Conservation (phyloP, 2,797 vertebrate genomes). For the Eulemur rubriventer region DNA sequence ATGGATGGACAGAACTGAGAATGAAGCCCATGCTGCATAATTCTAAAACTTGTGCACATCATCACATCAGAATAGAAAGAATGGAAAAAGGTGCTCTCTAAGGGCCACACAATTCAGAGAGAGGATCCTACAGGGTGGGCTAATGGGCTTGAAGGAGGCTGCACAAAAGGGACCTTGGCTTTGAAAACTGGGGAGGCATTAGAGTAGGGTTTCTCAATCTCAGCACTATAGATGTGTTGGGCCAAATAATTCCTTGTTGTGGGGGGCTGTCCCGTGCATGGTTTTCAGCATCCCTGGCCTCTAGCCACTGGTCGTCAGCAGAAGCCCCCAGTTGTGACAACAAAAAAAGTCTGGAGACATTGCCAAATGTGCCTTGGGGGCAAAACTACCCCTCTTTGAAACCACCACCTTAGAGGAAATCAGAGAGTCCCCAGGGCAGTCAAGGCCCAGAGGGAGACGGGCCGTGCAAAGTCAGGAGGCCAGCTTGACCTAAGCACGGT, state of each 20-base stretch:
- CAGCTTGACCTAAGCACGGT: not conserved
- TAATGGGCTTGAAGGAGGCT: not conserved
- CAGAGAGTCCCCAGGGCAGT: not conserved
- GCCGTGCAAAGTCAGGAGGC: not conserved
- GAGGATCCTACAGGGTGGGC: no score
- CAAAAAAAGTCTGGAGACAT: not conserved
- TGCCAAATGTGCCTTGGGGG: not conserved
- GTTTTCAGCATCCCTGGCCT: not conserved
- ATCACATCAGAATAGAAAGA: not conserved
- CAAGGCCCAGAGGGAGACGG: not conserved
- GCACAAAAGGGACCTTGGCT: not conserved
- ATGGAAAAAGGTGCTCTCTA: not conserved
- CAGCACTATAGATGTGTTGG: not conserved
- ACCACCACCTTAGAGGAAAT: not conserved
- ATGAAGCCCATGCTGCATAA: not conserved
- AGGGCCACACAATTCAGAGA: not conserved
- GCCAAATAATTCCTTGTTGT: not conserved
- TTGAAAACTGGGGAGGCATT: not conserved
- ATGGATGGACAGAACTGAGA: not conserved
- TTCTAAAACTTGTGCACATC: not conserved
- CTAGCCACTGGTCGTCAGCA: not conserved
- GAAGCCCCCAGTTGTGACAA: not conserved
- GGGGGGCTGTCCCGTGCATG: not conserved
- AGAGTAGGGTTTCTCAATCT: not conserved
- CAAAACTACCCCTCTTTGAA: not conserved